Base-by-base conservation (phyloP, 2,797 vertebrate genomes). In the Arremon aurantiirostris region DNA sequence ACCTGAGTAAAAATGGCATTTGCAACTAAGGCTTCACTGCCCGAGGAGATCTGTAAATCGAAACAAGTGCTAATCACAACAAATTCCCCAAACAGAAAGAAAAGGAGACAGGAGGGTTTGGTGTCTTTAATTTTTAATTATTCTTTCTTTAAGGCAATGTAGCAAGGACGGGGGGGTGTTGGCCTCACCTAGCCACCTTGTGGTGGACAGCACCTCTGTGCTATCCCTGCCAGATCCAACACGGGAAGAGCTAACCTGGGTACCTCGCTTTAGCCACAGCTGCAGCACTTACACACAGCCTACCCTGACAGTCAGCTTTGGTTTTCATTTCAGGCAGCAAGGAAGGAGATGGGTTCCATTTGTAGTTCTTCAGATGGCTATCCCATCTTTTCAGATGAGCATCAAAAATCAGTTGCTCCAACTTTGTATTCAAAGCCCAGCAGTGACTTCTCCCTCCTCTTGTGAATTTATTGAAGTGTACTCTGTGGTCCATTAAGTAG, bases 101-200 rank as follows among this genome's bases (percentile, higher is more conserved):
- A 42, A 14, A 66, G 2, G 56, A 89, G 68, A 34, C 20, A 0
- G 21, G 15, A 49, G 17, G 8, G 3, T 91, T 80, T 19, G 14
- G 5, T 16, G 17, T 35, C 9, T 77, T 79, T 26, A 60, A 12
- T 84, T 86, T 86, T 64, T 90, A 53, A 28, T 65, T 53, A 8
- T n/a, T 83, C 5, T 57, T 91, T 57, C 68, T 65, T 75, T 53
- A 72, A 1, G 8, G 72, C 37, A 73, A 5, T 4, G 11, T 50
- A 90, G 28, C 23, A 61, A 84, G 41, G 15, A 84, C 37, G 11
- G 46, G 75, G 14, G 56, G 20, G 14, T 27, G 56, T 39, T 83
- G 66, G 63, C 75, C 72, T 95, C 59, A 59, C 50, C 84, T 64
- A 89, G 87, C 93, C 93, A 94, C 77, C 87, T 90, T 81, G 82